Evolutionary conservation across 2,888 invertebrate species (phyloP).

Genomic region (Chrysotoxum bicinctum): DNA sequence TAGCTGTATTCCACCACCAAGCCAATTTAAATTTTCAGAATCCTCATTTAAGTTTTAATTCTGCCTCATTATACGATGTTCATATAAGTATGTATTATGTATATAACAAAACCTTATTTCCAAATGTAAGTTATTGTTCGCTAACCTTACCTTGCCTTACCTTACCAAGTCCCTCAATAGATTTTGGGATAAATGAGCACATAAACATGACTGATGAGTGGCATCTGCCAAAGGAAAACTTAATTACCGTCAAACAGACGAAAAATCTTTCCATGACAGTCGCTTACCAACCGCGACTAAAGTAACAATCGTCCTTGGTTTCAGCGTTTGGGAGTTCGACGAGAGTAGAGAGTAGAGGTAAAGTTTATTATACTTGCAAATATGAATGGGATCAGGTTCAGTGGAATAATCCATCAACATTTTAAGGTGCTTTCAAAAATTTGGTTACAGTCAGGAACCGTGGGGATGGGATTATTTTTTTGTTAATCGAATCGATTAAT

Average conservation of each 20-base stretch:
- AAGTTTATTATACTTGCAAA: conserved; percentile 16
- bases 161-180: too few relatives aligned
- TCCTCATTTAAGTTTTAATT: too few relatives aligned
- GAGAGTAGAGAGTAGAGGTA: too few relatives aligned
- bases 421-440: background rate
- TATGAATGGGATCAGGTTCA: conserved; percentile 32
- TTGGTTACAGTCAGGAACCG: too few relatives aligned
- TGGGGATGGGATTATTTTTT: background rate
- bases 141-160: too few relatives aligned
- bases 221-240: conserved; percentile 59
- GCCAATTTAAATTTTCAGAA: too few relatives aligned
- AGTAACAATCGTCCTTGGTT: conserved; percentile 1
- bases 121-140: too few relatives aligned
- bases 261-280: conserved; percentile 7
- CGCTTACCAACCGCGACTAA: conserved; percentile 8
- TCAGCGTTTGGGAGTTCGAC: background rate
- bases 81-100: too few relatives aligned
- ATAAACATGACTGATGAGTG: conserved; percentile 65
- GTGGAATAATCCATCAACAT: conserved; percentile 40
- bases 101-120: too few relatives aligned
- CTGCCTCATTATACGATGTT: too few relatives aligned
- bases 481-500: conserved; percentile 15
- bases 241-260: conserved; percentile 37
- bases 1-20: too few relatives aligned
- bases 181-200: conserved; percentile 49